phyloP scores from a whole-genome alignment of 2,797 vertebrate species.

The Sorex maritimensis region DNA sequence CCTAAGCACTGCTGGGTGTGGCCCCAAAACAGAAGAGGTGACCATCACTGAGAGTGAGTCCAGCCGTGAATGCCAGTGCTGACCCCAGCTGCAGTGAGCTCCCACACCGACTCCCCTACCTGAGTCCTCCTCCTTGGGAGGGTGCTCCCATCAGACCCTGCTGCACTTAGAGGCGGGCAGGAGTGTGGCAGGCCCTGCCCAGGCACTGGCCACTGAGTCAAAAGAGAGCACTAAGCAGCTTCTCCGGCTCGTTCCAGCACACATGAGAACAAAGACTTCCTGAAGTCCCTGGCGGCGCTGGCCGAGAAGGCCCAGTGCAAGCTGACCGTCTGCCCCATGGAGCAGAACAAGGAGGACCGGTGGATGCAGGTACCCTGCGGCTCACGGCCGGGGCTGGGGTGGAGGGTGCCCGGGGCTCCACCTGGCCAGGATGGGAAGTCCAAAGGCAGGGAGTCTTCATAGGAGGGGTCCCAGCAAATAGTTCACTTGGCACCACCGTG shows the following conservation, averaged over 20 bases:
- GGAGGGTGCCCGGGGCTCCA: no score
- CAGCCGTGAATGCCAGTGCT: background rate
- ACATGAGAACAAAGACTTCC: conserved; percentile 91
- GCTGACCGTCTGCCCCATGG: conserved; percentile 91
- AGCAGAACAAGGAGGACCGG: conserved; percentile 92
- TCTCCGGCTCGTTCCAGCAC: conserved; percentile 75
- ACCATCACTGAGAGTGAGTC: background rate
- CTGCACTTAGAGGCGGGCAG: background rate
- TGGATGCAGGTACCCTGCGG: conserved; percentile 94
- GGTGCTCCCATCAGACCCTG: no score
- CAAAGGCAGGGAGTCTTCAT: background rate
- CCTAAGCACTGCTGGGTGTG: no score
- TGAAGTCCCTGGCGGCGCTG: conserved; percentile 91
- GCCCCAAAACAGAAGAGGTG: background rate
- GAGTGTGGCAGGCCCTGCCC: no score
- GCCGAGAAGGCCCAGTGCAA: conserved; percentile 90
- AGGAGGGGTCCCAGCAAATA: background rate
- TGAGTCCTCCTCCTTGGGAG: background rate
- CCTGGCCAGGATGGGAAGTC: no score
- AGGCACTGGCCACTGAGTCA: background rate
- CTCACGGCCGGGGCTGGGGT: background rate
- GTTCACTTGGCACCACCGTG: background rate
- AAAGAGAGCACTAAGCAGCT: background rate
- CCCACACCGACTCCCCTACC: background rate
- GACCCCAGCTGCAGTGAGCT: background rate